phyloP scores from a whole-genome alignment of 2,888 invertebrate genomes.

The Drosophila birchii region DNA sequence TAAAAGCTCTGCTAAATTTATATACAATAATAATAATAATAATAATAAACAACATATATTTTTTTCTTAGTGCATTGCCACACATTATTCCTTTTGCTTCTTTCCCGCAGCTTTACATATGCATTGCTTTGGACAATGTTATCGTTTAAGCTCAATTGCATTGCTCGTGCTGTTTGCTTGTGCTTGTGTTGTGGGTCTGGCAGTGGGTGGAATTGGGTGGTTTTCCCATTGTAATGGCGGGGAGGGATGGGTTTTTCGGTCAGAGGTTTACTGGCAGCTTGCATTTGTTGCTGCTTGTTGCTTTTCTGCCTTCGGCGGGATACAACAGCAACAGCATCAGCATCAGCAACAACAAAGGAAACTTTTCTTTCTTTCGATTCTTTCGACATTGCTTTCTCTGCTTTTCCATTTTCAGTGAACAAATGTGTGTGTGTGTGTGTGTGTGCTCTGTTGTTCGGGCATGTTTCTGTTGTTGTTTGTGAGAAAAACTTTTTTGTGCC shows the following conservation, averaged over 20 bases:
- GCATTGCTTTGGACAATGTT: slow-evolving; percentile 53
- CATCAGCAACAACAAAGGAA: slow-evolving; percentile 35
- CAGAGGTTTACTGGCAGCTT: slow-evolving; percentile 32
- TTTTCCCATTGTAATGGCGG: slow-evolving; percentile 9
- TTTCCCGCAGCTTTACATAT: slow-evolving; percentile 28
- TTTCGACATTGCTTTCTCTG: slow-evolving; percentile 20
- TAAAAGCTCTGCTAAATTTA: background rate
- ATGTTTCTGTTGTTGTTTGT: slow-evolving; percentile 12
- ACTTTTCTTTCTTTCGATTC: slow-evolving; percentile 40
- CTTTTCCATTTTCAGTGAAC: slow-evolving; percentile 13
- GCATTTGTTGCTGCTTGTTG: slow-evolving; percentile 42
- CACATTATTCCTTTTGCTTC: slow-evolving; percentile 6
- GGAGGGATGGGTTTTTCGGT: slow-evolving; percentile 21
- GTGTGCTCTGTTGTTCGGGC: background rate
- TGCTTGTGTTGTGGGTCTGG: slow-evolving; percentile 6
- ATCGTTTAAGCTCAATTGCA: slow-evolving; percentile 74
- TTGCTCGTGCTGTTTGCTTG: slow-evolving; percentile 32
- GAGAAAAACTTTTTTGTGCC: slow-evolving; percentile 18
- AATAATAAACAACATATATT: background rate
- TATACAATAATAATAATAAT: background rate
- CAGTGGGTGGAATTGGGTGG: background rate
- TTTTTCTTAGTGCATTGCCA: slow-evolving; percentile 3
- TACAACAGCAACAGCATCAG: slow-evolving; percentile 12
- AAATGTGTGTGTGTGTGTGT: background rate
- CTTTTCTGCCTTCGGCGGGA: slow-evolving; percentile 26